phyloP scores from a whole-genome alignment of 2,888 invertebrate genomes.

The Oxyteleia sp. region DNA sequence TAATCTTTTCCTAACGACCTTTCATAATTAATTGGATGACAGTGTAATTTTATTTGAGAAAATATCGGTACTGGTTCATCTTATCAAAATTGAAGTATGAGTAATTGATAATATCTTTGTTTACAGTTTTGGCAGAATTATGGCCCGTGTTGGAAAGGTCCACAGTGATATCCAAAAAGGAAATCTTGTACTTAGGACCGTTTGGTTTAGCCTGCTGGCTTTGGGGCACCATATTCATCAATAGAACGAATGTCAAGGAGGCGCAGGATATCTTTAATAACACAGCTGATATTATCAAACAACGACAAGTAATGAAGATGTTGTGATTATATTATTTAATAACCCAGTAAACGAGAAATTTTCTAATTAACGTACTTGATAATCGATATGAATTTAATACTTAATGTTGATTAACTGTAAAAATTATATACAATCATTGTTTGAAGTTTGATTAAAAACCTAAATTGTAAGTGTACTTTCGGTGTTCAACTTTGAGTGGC shows the following conservation, averaged over 20 bases:
- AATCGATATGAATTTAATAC: too few relatives aligned
- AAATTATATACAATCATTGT: too few relatives aligned
- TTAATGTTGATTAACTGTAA: too few relatives aligned
- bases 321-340: too few relatives aligned
- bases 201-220: conserved; percentile 95
- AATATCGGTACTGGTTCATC: background rate
- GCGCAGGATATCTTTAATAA: conserved; percentile 92
- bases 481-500: too few relatives aligned
- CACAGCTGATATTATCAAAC: conserved; percentile 91
- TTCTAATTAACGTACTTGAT: too few relatives aligned
- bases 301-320: conserved; percentile 89
- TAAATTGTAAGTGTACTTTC: too few relatives aligned
- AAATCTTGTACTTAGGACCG: conserved; percentile 93
- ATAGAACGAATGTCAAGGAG: conserved; percentile 91
- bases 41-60: background rate
- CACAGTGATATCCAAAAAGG: conserved; percentile 94
- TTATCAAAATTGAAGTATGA: background rate
- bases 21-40: background rate
- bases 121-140: conserved; percentile 91
- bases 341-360: too few relatives aligned
- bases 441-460: too few relatives aligned
- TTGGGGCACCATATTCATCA: conserved; percentile 96
- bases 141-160: conserved; percentile 95
- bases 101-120: background rate
- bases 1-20: background rate